phyloP scores from a whole-genome alignment of 2,113 vertebrate species.

The Myotis brandtii region DNA sequence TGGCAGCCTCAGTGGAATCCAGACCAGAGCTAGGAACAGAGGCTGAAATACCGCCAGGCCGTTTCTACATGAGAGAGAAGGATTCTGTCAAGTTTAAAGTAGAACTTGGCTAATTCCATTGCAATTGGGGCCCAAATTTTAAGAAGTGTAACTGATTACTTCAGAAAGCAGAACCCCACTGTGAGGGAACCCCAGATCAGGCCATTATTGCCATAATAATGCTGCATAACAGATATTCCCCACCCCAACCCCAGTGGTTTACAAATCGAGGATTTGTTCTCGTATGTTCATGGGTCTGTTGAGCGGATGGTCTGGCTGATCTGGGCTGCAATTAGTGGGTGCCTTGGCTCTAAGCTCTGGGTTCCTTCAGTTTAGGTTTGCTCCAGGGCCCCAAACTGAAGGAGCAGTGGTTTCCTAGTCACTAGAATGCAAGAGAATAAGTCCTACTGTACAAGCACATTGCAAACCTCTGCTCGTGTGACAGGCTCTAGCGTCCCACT shows the following conservation, averaged over 20 bases:
- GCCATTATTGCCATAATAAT: background rate
- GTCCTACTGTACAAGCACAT: fast-evolving
- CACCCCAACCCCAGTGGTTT: background rate
- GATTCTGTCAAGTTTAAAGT: background rate
- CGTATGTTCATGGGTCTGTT: fast-evolving
- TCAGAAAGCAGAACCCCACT: background rate
- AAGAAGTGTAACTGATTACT: background rate
- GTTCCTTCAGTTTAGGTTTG: background rate
- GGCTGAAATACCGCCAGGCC: background rate
- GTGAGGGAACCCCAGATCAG: background rate
- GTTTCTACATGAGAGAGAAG: background rate
- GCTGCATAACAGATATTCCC: background rate
- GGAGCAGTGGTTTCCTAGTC: background rate
- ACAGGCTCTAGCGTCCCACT: background rate
- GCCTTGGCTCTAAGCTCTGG: background rate
- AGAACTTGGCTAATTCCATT: background rate
- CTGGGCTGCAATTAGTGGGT: background rate
- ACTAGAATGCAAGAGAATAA: background rate
- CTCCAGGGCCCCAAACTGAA: background rate
- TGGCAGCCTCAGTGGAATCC: background rate
- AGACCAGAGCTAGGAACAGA: background rate
- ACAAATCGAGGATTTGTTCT: background rate
- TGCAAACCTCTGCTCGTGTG: background rate
- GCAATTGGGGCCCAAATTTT: background rate
- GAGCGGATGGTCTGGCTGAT: background rate